These are phyloP conservation scores for Myopa tessellatipennis DNA, from an alignment of 2,888 invertebrate genomes.

Conservation along the genomic window DNA sequence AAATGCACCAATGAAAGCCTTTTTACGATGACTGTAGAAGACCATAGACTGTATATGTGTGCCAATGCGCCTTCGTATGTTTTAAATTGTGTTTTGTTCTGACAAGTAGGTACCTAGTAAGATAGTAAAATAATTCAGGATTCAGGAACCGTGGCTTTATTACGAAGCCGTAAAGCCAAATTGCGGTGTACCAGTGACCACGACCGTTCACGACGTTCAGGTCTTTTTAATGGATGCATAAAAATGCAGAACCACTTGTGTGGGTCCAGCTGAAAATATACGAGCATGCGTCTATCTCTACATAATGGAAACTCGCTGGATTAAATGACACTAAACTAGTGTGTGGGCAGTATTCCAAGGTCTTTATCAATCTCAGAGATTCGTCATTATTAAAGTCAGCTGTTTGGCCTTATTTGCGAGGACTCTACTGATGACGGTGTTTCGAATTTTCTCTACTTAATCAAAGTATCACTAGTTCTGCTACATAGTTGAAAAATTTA, in stretches of 20 bases:
- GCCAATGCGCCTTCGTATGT: no score
- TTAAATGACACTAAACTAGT: background rate
- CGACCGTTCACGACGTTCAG: background rate
- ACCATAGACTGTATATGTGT: no score
- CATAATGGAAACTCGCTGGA: background rate
- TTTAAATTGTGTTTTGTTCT: no score
- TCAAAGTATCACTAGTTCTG: no score
- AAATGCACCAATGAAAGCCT: no score
- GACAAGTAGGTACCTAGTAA: no score
- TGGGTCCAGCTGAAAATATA: background rate
- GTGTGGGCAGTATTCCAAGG: background rate
- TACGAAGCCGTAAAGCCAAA: background rate
- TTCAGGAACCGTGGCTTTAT: background rate
- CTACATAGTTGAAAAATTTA: background rate
- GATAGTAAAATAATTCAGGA: background rate
- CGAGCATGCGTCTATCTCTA: background rate
- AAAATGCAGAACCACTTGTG: background rate
- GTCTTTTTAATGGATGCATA: background rate
- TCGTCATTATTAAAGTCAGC: no score
- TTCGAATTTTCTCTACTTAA: no score
- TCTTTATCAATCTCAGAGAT: no score
- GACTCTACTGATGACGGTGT: no score
- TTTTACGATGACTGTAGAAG: no score
- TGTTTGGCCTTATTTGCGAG: no score
- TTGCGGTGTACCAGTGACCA: background rate